Base-by-base conservation (phyloP, 53 echinoderm and acorn worm genomes). In the Paracentrotus lividus region DNA sequence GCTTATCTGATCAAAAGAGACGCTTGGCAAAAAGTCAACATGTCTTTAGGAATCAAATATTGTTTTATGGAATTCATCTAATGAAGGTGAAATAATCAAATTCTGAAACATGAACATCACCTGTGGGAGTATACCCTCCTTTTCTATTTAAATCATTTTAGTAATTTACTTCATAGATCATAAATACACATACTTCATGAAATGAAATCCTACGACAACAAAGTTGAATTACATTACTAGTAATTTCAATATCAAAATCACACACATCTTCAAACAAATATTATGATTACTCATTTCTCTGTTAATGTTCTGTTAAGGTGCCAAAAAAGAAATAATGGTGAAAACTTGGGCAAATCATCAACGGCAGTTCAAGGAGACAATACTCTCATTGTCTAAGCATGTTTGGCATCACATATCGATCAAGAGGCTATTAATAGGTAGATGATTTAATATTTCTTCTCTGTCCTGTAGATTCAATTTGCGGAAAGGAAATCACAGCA, bases 1-100 rank as follows among this genome's bases (percentile, higher is more conserved):
- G 72, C 72, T 72, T 72, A 72, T 72, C 72, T 38, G 72, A 72
- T 72, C 72, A 72, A 72, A 29, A 72, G 36, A 21, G 72, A 40
- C 18, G 72, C 40, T 67, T 72, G 72, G 72, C 72, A 72, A 72
- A 72, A 72, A 72, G 72, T 72, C 72, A 72, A 72, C 32, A 32
- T 72, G 72, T 40, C 72, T 72, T 5, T 40, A 26, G 72, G 20
- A 72, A 32, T 72, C 40, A 38, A 72, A 72, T 72, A 20, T 32
- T 20, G 18, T 72, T 72, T 72, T 40, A 72, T 38, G 7, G 21
- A 72, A 72, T 36, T 72, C 36, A 38, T 72, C 16, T 4, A 72
- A 72, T 72, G 40, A 0, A 40, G 21, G 36, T 72, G 72, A 18
- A 16, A 32, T 72, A 20, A 18, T 20, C 40, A 16, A 72, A 38